Conservation (phyloP, 2,113 vertebrate genomes). For the Smithornis capensis region DNA sequence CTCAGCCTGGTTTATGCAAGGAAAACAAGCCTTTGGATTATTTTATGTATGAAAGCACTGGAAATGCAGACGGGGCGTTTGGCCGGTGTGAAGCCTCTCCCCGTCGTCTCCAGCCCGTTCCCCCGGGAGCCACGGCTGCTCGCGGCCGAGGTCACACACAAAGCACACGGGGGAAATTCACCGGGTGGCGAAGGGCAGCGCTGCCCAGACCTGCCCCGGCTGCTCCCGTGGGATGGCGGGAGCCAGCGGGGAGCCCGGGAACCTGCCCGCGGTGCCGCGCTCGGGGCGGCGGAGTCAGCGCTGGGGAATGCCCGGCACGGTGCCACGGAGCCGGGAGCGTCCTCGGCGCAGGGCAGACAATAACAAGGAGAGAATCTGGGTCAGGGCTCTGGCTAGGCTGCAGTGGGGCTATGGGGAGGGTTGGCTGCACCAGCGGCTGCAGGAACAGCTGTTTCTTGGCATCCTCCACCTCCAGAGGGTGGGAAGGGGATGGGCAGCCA, state of each 20-base stretch:
- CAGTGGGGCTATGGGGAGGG: neutral
- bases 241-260: neutral
- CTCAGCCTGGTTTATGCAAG: neutral
- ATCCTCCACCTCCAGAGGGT: accelerated
- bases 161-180: accelerated
- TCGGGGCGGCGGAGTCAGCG: neutral
- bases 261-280: neutral
- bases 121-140: neutral
- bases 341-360: neutral
- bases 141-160: accelerated
- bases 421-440: neutral
- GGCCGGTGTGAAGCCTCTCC: neutral
- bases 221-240: neutral
- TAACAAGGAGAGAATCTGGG: constrained; percentile 22
- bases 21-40: neutral
- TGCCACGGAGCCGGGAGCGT: neutral
- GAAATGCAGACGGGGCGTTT: neutral
- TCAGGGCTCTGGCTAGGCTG: neutral
- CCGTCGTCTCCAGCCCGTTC: accelerated
- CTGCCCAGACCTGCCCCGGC: neutral
- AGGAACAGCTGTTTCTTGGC: neutral
- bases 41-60: neutral
- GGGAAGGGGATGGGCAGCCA: neutral
- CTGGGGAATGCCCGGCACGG: neutral
- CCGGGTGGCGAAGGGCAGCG: neutral